Evolutionary conservation across 2,888 invertebrate species (phyloP).

Genomic region (Caenorhabditis auriculariae): DNA sequence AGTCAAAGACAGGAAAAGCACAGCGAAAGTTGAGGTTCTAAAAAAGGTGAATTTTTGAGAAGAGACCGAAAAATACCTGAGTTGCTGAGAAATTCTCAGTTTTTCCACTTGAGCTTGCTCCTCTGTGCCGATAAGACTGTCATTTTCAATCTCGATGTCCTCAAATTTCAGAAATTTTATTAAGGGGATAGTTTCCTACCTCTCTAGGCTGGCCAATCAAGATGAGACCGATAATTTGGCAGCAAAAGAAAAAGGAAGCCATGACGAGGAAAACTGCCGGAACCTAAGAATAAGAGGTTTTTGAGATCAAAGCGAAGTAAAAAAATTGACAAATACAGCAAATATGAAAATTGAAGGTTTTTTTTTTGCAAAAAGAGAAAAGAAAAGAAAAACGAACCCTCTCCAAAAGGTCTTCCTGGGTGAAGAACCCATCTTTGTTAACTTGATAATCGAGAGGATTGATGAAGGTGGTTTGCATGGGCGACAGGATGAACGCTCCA

Average conservation of each 20-base stretch:
- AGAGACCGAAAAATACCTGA: no score
- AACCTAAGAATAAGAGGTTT: constrained; percentile 17
- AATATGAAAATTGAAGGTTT: not conserved
- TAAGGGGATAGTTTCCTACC: not conserved
- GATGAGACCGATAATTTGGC: constrained; percentile 52
- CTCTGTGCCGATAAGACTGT: constrained; percentile 16
- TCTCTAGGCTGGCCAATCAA: constrained; percentile 49
- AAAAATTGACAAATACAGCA: not conserved
- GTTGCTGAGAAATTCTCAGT: constrained; percentile 17
- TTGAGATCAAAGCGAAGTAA: not conserved
- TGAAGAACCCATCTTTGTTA: constrained; percentile 53
- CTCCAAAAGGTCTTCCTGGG: constrained; percentile 57
- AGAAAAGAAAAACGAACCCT: constrained; percentile 18
- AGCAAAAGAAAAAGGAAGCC: constrained; percentile 44
- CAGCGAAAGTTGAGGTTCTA: constrained; percentile 46
- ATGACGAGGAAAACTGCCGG: constrained; percentile 56
- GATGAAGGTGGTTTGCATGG: constrained; percentile 51
- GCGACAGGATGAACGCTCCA: constrained; percentile 48
- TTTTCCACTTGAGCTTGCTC: constrained; percentile 20
- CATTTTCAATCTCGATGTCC: constrained; percentile 23
- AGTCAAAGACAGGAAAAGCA: constrained; percentile 52
- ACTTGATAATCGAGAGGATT: constrained; percentile 56
- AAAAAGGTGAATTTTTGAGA: constrained; percentile 7
- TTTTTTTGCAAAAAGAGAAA: no score
- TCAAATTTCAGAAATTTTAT: not conserved